phyloP scores from a whole-genome alignment of 1,140 invertebrate species.

The Cydia splendana region DNA sequence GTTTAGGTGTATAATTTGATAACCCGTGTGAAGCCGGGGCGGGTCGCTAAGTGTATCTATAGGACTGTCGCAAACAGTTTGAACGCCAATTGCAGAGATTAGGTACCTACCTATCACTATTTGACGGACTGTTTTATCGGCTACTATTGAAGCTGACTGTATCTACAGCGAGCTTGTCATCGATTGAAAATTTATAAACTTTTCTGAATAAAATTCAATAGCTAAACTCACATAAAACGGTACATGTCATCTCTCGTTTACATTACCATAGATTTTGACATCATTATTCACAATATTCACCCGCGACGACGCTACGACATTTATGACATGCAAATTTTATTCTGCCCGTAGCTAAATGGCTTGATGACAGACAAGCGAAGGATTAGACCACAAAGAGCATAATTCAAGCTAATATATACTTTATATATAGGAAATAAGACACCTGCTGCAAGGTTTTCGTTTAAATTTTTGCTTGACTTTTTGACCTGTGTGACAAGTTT shows the following conservation, averaged over 20 bases:
- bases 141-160: too few relatives aligned
- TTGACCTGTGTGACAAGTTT: slow-evolving; percentile 16
- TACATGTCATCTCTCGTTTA: background rate
- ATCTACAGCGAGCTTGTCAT: too few relatives aligned
- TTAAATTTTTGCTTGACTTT: background rate
- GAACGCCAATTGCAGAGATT: too few relatives aligned
- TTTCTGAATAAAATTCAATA: too few relatives aligned
- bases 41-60: too few relatives aligned
- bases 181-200: too few relatives aligned
- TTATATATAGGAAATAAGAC: background rate
- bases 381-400: background rate
- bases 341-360: slow-evolving; percentile 15
- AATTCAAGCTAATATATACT: background rate
- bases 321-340: slow-evolving; percentile 27
- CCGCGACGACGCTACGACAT: slow-evolving; percentile 6
- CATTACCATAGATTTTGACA: slow-evolving; percentile 13
- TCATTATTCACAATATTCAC: slow-evolving; percentile 26
- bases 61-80: too few relatives aligned
- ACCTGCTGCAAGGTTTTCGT: background rate
- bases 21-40: too few relatives aligned
- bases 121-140: too few relatives aligned
- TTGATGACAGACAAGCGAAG: slow-evolving; percentile 11
- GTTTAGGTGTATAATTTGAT: too few relatives aligned
- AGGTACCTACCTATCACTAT: too few relatives aligned
- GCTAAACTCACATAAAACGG: background rate